These are phyloP conservation scores for Acanthopleura granulata DNA, from an alignment of 2,888 invertebrate species.

Conservation along the genomic window DNA sequence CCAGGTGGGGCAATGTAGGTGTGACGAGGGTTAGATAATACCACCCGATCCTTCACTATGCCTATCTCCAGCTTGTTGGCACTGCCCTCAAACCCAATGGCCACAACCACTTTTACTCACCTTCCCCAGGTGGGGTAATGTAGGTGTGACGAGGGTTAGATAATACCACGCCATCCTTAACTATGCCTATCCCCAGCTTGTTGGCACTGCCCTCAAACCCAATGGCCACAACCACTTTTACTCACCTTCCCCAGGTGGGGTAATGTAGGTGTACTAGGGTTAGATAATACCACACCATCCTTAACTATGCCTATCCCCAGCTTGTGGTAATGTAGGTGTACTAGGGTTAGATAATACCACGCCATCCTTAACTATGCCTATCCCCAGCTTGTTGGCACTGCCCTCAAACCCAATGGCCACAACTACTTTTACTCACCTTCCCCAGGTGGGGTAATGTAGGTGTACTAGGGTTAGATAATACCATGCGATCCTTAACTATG, in stretches of 20 bases:
- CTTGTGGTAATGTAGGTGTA: conserved; percentile 75
- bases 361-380: conserved; percentile 90
- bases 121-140: conserved; percentile 97
- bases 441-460: conserved; percentile 97
- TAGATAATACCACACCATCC: conserved; percentile 92
- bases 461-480: conserved; percentile 93
- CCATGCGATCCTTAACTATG: conserved; percentile 89
- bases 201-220: conserved; percentile 99
- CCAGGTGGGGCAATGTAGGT: conserved; percentile 99
- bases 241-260: conserved; percentile 95
- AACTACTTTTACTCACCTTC: conserved; percentile 88
- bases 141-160: conserved; percentile 96
- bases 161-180: conserved; percentile 89
- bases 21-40: conserved; percentile 92
- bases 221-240: conserved; percentile 88
- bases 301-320: conserved; percentile 82
- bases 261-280: conserved; percentile 95
- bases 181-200: conserved; percentile 84
- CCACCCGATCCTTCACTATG: conserved; percentile 89
- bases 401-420: conserved; percentile 97
- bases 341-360: conserved; percentile 93
- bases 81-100: conserved; percentile 97
- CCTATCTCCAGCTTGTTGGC: conserved; percentile 88
- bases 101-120: conserved; percentile 69
- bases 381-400: conserved; percentile 90